Conservation (phyloP, 2,113 vertebrate genomes). For the Ochotona curzoniae region DNA sequence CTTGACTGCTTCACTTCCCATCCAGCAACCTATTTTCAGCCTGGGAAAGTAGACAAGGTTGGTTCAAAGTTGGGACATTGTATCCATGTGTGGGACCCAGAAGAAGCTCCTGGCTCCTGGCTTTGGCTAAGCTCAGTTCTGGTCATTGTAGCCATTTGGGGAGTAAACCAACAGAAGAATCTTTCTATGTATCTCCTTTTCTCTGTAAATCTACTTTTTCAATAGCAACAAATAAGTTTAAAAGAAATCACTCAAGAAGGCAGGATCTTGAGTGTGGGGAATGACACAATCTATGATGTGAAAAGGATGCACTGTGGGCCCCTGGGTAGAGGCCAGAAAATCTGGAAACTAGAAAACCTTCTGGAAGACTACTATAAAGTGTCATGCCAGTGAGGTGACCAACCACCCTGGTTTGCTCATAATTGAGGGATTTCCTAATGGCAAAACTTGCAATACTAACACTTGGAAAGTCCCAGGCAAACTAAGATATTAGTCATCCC, state of each 20-base stretch:
- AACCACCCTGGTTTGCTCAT: not conserved
- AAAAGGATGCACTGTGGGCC: not conserved
- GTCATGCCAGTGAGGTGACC: not conserved
- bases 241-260: not conserved
- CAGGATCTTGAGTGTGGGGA: not conserved
- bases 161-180: too few species aligned
- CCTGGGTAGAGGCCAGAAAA: not conserved
- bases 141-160: too few species aligned
- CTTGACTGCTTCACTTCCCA: not conserved
- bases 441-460: not conserved
- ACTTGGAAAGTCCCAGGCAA: not conserved
- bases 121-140: too few species aligned
- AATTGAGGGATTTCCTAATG: not conserved
- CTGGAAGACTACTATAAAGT: not conserved
- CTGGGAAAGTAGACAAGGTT: too few species aligned
- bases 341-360: not conserved
- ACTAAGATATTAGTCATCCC: not conserved
- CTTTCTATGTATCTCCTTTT: too few species aligned
- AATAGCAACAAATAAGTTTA: too few species aligned
- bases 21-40: too few species aligned
- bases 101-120: too few species aligned
- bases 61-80: too few species aligned
- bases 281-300: not conserved
- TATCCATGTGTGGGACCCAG: too few species aligned
- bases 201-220: too few species aligned